A percentile compares a stretch with the other conserved stretches of the same genome.
These are phyloP conservation scores for Phodopus roborovskii DNA, from an alignment of 2,113 vertebrate genomes.

Conservation along the genomic window DNA sequence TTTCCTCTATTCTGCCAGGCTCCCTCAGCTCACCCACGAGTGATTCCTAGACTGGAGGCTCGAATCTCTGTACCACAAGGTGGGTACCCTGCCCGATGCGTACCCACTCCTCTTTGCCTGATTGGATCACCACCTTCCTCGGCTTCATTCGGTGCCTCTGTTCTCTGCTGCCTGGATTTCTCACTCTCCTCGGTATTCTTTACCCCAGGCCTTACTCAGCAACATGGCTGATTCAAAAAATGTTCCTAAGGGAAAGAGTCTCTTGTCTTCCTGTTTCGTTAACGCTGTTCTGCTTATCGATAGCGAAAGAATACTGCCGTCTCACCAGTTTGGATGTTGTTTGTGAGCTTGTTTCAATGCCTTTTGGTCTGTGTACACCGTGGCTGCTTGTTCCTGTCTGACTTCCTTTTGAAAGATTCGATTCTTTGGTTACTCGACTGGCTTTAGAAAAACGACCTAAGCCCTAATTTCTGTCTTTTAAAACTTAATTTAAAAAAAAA, in stretches of 20 bases:
- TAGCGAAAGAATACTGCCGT: neutral
- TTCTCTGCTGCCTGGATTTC: rapidly evolving
- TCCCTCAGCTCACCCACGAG: no score
- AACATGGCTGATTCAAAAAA: neutral
- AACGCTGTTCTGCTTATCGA: neutral
- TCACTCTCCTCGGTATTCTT: neutral
- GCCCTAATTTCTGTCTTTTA: neutral
- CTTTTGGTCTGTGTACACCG: neutral
- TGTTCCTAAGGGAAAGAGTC: neutral
- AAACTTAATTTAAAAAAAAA: neutral
- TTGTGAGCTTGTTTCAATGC: neutral
- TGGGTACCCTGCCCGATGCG: rapidly evolving
- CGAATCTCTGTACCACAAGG: rapidly evolving
- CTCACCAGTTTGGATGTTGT: neutral
- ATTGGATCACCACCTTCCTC: rapidly evolving
- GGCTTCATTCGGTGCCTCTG: rapidly evolving
- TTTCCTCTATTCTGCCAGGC: neutral
- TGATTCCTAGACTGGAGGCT: neutral
- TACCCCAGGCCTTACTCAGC: neutral
- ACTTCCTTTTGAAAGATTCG: neutral
- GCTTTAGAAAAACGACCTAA: neutral
- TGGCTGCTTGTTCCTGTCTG: neutral
- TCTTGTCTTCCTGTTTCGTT: neutral
- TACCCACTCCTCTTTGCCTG: neutral
- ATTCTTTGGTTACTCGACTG: neutral